Base-by-base conservation (phyloP, 1,140 invertebrate species). In the Wiebesia pumilae region DNA sequence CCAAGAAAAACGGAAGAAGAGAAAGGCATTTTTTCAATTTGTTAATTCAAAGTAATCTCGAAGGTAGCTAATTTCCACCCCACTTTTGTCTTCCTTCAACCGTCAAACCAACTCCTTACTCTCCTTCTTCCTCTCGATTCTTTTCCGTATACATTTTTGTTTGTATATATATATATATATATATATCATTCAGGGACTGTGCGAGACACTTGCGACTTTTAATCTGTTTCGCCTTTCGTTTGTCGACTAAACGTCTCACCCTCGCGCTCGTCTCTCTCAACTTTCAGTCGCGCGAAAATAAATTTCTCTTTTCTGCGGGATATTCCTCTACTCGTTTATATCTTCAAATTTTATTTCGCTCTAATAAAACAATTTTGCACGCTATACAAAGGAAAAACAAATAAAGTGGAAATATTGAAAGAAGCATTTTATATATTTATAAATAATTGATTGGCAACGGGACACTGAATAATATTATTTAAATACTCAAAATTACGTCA, bases 1-100 rank as follows among this genome's bases (percentile, higher is more conserved):
- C 51, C 33, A 51, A 30, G 43, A 47, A 10, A 35, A 24, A 27
- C 0, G 51, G 7, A 71, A 78, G 83, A 86, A 83, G n/a, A 58
- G 78, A 40, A 58, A 71, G 78, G 88, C 90, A 88, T 91, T 91
- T 91, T 92, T 92, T 92, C 91, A 92, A 92, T 92, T 92, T 92
- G 90, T 92, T 92, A 92, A 92, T 92, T 92, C 91, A 90, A 88
- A 89, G 89, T 91, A 92, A 92, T 92, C 89, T 88, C 88, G 86
- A 90, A 90, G 91, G 88, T 88, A 89, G 91, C 90, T 92, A 91
- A 92, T 92, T 92, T 90, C 89, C 84, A 90, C 86, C 85, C 83
- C 75, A 86, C 88, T 88, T 77, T 83, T 80, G 77, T 51, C 69
- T 81, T 77, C 79, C 71, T 81, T 69, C 82, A 51, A 38, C 51